Conservation (phyloP, 92 coral and sea anemone species). For the Palythoa grandiflora region DNA sequence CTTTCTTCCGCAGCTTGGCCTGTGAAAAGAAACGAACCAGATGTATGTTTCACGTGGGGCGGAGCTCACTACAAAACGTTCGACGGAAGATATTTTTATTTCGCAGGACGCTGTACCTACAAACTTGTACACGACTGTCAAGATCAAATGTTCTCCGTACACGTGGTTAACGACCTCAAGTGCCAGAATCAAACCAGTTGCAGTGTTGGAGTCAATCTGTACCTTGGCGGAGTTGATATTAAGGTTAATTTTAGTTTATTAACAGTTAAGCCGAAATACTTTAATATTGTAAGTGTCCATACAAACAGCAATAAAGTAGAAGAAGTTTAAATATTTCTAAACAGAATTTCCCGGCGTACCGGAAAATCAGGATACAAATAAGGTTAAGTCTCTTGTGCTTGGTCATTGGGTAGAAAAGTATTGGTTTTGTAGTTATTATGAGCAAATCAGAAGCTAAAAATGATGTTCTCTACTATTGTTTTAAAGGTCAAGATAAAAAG, state of each 20-base stretch:
- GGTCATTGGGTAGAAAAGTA: too few relatives aligned
- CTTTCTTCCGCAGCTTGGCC: conserved; percentile 36
- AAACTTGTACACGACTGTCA: conserved; percentile 89
- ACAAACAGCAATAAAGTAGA: too few relatives aligned
- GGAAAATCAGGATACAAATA: too few relatives aligned
- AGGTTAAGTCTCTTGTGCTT: too few relatives aligned
- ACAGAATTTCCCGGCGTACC: too few relatives aligned
- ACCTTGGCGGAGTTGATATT: conserved; percentile 86
- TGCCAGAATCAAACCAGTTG: conserved; percentile 68
- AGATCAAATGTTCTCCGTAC: conserved; percentile 90
- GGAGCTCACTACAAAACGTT: conserved; percentile 82
- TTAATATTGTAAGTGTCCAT: too few relatives aligned
- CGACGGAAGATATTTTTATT: conserved; percentile 86
- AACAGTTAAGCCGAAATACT: not conserved
- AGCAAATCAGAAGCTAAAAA: too few relatives aligned
- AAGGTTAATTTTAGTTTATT: conserved; percentile 63
- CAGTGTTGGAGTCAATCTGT: conserved; percentile 81
- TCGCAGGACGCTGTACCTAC: conserved; percentile 95
- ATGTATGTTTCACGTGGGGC: conserved; percentile 88
- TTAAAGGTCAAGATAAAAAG: too few relatives aligned
- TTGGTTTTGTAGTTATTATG: too few relatives aligned
- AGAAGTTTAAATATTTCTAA: too few relatives aligned
- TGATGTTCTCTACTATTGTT: too few relatives aligned
- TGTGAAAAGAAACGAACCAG: conserved; percentile 74
- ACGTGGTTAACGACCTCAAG: conserved; percentile 73